Percentiles rank a stretch among this genome's conserved stretches.
Evolutionary conservation across 2,113 vertebrate species (phyloP).

Genomic region (Ctenomys sociabilis): DNA sequence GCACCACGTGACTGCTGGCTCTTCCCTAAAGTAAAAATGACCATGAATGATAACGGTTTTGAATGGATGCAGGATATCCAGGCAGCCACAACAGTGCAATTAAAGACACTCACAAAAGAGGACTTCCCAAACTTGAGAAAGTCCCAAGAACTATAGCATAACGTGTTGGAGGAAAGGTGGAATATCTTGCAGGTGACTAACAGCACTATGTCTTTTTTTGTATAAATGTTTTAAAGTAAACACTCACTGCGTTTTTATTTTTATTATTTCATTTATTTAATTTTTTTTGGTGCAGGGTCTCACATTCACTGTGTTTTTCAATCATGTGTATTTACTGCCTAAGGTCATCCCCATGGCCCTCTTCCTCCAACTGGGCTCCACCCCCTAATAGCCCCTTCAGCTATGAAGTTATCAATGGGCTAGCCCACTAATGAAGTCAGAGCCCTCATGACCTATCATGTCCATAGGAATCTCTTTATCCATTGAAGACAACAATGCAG

Average conservation of each 20-base stretch:
- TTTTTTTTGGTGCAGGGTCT: too few species aligned
- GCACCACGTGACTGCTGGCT: background rate
- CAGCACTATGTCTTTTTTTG: background rate
- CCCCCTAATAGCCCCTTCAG: background rate
- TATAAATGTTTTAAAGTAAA: background rate
- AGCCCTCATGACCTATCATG: background rate
- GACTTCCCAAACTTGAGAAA: background rate
- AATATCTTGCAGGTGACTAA: background rate
- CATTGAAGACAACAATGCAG: background rate
- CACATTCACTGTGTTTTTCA: background rate
- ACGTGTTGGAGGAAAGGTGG: background rate
- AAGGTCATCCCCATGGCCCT: background rate
- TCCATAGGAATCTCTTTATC: background rate
- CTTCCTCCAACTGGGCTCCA: background rate
- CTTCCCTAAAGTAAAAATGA: background rate
- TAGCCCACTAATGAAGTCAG: background rate
- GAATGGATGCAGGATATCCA: background rate
- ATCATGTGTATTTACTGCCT: background rate
- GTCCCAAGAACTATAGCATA: background rate
- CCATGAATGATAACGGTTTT: background rate
- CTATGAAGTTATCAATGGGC: background rate
- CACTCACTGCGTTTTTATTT: background rate
- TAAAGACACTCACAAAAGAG: background rate
- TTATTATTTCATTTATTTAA: too few species aligned
- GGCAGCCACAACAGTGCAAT: background rate